phyloP scores from a whole-genome alignment of 2,797 vertebrate genomes.

The Catharus ustulatus region DNA sequence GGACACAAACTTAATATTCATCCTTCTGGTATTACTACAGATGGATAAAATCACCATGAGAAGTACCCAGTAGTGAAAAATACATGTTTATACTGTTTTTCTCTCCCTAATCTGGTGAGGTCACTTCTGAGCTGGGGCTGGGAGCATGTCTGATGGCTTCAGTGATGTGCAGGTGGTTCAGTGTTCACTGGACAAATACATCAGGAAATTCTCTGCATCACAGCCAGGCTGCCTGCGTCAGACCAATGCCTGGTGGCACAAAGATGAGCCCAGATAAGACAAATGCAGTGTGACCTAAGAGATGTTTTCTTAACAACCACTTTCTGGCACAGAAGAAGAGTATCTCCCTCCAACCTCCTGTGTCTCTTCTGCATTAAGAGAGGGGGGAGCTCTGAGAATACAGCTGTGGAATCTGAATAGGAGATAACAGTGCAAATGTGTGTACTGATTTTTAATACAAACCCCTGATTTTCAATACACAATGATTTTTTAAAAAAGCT shows the following conservation, averaged over 20 bases:
- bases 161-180: neutral
- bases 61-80: neutral
- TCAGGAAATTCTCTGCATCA: neutral
- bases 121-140: neutral
- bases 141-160: neutral
- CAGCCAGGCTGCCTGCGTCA: neutral
- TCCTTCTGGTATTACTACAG: neutral
- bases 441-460: neutral
- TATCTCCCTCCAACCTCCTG: neutral
- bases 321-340: neutral
- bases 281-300: neutral
- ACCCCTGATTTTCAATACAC: neutral
- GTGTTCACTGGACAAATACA: neutral
- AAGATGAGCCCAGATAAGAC: neutral
- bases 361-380: neutral
- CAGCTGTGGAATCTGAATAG: neutral
- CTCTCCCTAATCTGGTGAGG: rapidly evolving
- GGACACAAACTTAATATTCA: neutral
- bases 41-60: neutral
- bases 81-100: neutral
- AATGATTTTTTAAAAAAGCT: neutral
- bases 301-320: neutral
- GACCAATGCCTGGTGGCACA: neutral
- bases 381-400: neutral
- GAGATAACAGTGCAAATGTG: neutral